Conservation (phyloP, 2,888 invertebrate genomes). For the Panzeria rudis region DNA sequence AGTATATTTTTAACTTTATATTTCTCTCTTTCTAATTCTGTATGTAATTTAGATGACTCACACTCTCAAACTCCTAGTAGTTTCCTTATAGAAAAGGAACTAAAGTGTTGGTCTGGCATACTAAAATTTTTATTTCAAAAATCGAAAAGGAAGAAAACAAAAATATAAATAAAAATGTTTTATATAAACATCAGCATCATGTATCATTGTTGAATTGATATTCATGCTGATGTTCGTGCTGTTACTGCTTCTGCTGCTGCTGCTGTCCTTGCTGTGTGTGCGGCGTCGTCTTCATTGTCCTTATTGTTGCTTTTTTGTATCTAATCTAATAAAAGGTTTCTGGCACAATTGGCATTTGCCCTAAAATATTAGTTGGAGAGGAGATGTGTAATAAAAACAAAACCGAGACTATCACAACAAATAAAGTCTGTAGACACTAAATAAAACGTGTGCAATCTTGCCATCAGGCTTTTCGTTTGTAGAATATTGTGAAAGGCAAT, state of each 20-base stretch:
- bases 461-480: slow-evolving; percentile 5
- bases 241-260: slow-evolving; percentile 18
- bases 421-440: not conserved
- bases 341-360: slow-evolving; percentile 57
- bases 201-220: slow-evolving; percentile 32
- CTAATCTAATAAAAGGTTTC: slow-evolving; percentile 68
- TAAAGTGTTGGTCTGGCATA: slow-evolving; percentile 42
- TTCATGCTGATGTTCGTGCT: slow-evolving; percentile 28
- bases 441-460: slow-evolving; percentile 46
- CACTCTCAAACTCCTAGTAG: slow-evolving; percentile 11
- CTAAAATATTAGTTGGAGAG: slow-evolving; percentile 41
- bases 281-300: not conserved
- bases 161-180: slow-evolving; percentile 31
- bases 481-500: not conserved
- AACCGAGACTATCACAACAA: slow-evolving; percentile 23
- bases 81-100: not conserved
- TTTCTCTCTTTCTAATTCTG: not conserved
- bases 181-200: slow-evolving; percentile 20
- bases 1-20: not conserved
- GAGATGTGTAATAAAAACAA: slow-evolving; percentile 33
- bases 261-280: not conserved
- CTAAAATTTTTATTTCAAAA: slow-evolving; percentile 31
- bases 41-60: slow-evolving; percentile 15
- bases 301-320: slow-evolving; percentile 51
- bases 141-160: slow-evolving; percentile 18